These are phyloP conservation scores for Monochamus alternatus DNA, from an alignment of 2,888 invertebrate genomes.

Conservation along the genomic window DNA sequence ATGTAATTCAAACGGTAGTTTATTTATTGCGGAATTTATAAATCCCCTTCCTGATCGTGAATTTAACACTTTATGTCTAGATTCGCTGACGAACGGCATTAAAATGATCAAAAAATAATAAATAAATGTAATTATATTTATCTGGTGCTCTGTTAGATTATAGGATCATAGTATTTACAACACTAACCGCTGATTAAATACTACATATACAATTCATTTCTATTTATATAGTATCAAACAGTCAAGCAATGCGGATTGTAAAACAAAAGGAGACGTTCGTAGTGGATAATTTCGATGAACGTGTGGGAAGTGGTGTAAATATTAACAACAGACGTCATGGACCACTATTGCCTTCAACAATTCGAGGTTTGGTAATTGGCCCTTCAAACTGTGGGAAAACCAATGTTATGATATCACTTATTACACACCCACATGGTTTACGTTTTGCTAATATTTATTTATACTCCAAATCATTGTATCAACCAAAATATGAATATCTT, in stretches of 20 bases:
- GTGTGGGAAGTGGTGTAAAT: conserved; percentile 1
- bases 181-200: too few species aligned
- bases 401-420: conserved; percentile 6
- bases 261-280: conserved; percentile 14
- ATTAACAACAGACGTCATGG: not conserved
- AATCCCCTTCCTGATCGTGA: conserved; percentile 39
- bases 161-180: too few species aligned
- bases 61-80: not conserved
- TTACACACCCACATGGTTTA: not conserved
- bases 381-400: conserved; percentile 13
- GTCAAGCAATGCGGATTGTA: not conserved
- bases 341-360: not conserved
- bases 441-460: conserved; percentile 8
- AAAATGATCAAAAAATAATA: not conserved
- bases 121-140: too few species aligned
- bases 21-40: conserved; percentile 47
- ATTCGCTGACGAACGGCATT: not conserved
- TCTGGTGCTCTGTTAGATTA: too few species aligned
- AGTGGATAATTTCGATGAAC: conserved; percentile 20
- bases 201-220: not conserved
- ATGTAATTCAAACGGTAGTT: conserved; percentile 49
- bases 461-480: not conserved
- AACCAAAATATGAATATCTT: not conserved
- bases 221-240: conserved; percentile 8
- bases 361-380: not conserved